These are phyloP conservation scores for Andricus grossulariae DNA, from an alignment of 1,140 invertebrate genomes.

Conservation along the genomic window DNA sequence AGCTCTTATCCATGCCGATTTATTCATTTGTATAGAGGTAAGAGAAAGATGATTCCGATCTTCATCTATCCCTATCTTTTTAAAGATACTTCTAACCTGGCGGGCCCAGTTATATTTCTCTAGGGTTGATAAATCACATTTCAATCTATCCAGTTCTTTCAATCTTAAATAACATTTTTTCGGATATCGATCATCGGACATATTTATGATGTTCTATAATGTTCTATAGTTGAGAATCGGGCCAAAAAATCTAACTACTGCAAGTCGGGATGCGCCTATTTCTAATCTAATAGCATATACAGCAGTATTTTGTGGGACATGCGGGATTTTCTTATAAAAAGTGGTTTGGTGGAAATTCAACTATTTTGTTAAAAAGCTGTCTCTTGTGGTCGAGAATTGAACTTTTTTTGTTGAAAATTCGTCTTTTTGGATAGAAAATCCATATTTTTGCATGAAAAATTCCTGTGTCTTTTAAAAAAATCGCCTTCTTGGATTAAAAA, in stretches of 20 bases:
- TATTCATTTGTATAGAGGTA: neutral
- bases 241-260: neutral
- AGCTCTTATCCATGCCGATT: neutral
- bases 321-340: neutral
- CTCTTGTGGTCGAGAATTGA: too few species aligned
- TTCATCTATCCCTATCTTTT: neutral
- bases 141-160: neutral
- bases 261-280: neutral
- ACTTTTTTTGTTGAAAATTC: too few species aligned
- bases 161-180: neutral
- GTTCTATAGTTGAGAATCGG: neutral
- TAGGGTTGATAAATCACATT: neutral
- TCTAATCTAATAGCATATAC: neutral
- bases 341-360: neutral
- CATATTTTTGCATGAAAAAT: too few species aligned
- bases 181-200: neutral
- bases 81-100: neutral
- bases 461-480: too few species aligned
- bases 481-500: too few species aligned
- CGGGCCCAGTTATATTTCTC: neutral
- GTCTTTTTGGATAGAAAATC: too few species aligned
- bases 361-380: too few species aligned
- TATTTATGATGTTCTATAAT: neutral
- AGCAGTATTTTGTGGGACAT: neutral
- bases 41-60: neutral